Base-by-base conservation (phyloP, 2,113 vertebrate genomes). In the Echinops telfairi region DNA sequence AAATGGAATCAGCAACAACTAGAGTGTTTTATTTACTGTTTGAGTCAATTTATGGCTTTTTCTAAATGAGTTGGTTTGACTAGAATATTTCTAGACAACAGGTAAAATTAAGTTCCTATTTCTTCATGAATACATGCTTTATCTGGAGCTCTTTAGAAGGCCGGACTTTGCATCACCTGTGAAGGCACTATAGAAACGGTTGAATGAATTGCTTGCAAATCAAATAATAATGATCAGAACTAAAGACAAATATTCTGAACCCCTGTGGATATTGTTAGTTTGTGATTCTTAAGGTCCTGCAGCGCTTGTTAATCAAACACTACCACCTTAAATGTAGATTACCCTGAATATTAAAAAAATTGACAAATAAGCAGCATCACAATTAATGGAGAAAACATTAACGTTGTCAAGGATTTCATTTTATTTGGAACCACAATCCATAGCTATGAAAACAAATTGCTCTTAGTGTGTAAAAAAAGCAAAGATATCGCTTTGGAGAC, bases 1-100 rank as follows among this genome's bases (percentile, higher is more conserved):
- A 70, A 96, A 86, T 68, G 78, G 95, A 95, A 95, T 93, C 71
- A 77, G 0, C 23, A 75, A 7, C 75, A 93, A 68, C 11, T 81
- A 15, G 88, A 84, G 77, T 91, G 29, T 2, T 92, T 66, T 79
- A 89, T 90, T 96, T 93, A 95, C 29, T 79, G 1, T 68, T 91
- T 94, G 2, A 5, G 3, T 40, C 29, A 86, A 75, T 27, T 86
- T 90, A 47, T 38, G 53, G 17, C 25, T 95, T 93, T 86, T 82
- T 22, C 3, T 60, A 90, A 68, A 75, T 87, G 90, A 88, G 23
- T 62, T 62, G 88, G 81, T 87, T 76, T 11, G 66, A 58, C 73
- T 19, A 62, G 58, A 68, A 83, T 66, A 17, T 76, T 90, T 90
- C 92, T n/a, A 97, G n/a, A 93, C 1, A 91, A 80, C 6, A 91